These are phyloP conservation scores for Marmota flaviventris DNA, from an alignment of 2,113 vertebrate species.

Conservation along the genomic window DNA sequence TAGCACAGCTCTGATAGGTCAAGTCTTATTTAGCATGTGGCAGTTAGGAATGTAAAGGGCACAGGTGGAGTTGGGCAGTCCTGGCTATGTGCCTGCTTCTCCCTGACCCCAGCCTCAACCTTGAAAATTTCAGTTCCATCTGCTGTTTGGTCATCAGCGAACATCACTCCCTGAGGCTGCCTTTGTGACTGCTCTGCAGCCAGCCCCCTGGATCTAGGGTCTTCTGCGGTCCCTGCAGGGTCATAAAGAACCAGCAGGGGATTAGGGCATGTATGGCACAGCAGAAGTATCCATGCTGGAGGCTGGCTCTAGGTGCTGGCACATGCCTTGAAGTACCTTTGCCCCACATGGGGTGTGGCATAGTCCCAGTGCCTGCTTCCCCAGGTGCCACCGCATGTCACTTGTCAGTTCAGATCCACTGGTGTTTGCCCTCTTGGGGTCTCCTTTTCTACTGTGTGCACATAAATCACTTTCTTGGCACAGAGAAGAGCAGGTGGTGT, in stretches of 20 bases:
- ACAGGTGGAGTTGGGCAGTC: neutral
- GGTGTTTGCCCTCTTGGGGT: conserved; percentile 62
- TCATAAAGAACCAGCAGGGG: neutral
- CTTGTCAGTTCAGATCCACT: conserved; percentile 37
- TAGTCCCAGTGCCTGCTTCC: neutral
- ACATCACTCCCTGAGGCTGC: neutral
- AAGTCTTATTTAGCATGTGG: neutral
- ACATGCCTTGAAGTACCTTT: neutral
- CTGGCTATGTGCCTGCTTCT: neutral
- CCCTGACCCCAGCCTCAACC: too few species aligned
- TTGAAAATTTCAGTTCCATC: neutral
- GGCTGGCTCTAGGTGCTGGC: neutral
- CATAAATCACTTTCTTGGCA: conserved; percentile 67
- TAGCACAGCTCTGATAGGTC: neutral
- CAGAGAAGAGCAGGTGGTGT: neutral
- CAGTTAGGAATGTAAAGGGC: neutral
- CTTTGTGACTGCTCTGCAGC: neutral
- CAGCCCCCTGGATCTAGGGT: neutral
- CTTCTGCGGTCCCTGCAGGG: neutral
- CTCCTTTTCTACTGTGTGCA: neutral
- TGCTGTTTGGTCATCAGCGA: neutral
- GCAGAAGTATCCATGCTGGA: neutral
- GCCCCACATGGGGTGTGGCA: neutral
- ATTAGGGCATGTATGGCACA: neutral
- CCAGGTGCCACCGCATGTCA: neutral